Evolutionary conservation across 1,140 invertebrate species (phyloP).

Genomic region (Drosophila pruinosa): DNA sequence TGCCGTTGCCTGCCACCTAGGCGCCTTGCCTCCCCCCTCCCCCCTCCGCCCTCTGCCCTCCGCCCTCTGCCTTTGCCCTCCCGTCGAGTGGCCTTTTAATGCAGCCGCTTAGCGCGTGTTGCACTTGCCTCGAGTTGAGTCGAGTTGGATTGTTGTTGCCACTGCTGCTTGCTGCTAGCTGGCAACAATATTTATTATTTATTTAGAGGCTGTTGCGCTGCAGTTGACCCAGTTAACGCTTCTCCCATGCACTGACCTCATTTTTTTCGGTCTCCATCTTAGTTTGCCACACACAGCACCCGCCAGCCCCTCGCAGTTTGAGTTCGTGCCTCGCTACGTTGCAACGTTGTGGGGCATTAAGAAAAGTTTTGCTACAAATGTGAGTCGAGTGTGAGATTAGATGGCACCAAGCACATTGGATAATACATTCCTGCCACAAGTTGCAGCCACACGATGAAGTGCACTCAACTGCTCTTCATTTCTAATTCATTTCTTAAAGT

Average conservation of each 20-base stretch:
- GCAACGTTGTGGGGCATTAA: not conserved
- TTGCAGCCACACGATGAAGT: not conserved
- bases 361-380: slow-evolving; percentile 9
- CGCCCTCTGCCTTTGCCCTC: slow-evolving; percentile 6
- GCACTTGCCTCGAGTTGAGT: slow-evolving; percentile 50
- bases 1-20: not conserved
- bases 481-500: slow-evolving; percentile 2
- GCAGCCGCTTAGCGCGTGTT: slow-evolving; percentile 69
- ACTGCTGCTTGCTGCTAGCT: slow-evolving; percentile 27
- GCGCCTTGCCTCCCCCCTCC: not conserved
- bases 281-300: not conserved
- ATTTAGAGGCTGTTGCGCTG: slow-evolving; percentile 53
- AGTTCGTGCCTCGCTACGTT: not conserved
- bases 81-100: slow-evolving; percentile 68
- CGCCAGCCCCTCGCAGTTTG: not conserved
- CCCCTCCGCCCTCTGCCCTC: not conserved
- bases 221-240: slow-evolving; percentile 62
- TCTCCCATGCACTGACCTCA: slow-evolving; percentile 57
- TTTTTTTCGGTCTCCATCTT: slow-evolving; percentile 31
- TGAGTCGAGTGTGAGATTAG: slow-evolving; percentile 23
- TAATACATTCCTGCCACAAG: not conserved
- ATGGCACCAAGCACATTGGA: slow-evolving; percentile 9
- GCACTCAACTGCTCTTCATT: not conserved
- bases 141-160: slow-evolving; percentile 34
- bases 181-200: slow-evolving; percentile 73